Evolutionary conservation across 2,113 vertebrate genomes (phyloP).

Genomic region (Daphoenositta chrysoptera): DNA sequence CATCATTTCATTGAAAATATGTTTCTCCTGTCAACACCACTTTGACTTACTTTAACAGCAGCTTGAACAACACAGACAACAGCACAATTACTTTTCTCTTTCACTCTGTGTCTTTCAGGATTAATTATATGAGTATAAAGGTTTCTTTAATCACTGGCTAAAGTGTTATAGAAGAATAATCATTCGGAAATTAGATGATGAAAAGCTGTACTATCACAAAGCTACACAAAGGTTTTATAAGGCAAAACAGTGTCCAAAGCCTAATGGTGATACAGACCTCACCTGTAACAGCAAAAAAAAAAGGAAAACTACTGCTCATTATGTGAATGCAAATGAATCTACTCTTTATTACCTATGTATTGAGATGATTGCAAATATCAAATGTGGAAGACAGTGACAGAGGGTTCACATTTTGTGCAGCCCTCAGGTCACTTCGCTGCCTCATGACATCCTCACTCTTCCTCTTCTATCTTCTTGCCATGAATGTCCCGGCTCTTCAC

Average conservation of each 20-base stretch:
- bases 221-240: not conserved
- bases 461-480: not conserved
- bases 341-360: not conserved
- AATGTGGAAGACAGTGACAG: not conserved
- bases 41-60: not conserved
- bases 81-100: not conserved
- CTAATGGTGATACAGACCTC: not conserved
- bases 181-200: not conserved
- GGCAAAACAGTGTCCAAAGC: not conserved
- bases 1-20: not conserved
- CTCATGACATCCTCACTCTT: not conserved
- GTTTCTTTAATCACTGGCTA: not conserved
- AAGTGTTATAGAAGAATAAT: not conserved
- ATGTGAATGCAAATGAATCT: not conserved
- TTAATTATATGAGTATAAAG: not conserved
- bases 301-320: not conserved
- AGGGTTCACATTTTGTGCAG: not conserved
- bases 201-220: not conserved
- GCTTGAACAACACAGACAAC: not conserved
- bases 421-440: not conserved
- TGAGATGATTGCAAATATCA: not conserved
- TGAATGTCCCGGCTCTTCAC: conserved; percentile 59
- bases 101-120: not conserved
- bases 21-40: not conserved
- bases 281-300: accelerated